phyloP scores from a whole-genome alignment of 2,888 invertebrate genomes.

The Vandiemenella viatica region DNA sequence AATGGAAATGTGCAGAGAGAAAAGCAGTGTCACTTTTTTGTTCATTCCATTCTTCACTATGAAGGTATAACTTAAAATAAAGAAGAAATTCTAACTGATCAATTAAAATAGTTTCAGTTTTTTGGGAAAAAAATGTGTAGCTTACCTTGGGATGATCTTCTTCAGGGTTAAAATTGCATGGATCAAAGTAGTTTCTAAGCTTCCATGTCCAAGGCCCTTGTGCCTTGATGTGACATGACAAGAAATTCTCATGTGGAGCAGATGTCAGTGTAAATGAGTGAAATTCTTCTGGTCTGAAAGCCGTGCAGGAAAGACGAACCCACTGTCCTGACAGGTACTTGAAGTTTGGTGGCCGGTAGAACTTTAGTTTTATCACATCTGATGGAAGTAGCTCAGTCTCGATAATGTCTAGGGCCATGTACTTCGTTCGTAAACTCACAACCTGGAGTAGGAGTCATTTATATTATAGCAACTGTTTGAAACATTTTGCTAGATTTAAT shows the following conservation, averaged over 20 bases:
- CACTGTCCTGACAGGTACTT: slow-evolving; percentile 90
- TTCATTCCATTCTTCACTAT: too few species aligned
- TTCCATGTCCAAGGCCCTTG: slow-evolving; percentile 96
- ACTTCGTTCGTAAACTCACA: slow-evolving; percentile 77
- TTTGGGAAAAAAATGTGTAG: too few species aligned
- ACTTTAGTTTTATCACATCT: slow-evolving; percentile 86
- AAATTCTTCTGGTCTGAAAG: slow-evolving; percentile 76
- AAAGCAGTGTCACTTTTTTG: too few species aligned
- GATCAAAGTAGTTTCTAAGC: slow-evolving; percentile 83
- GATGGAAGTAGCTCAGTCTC: slow-evolving; percentile 88
- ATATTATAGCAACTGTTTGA: too few species aligned
- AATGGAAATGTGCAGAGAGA: too few species aligned
- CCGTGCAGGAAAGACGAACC: slow-evolving; percentile 83
- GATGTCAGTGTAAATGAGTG: slow-evolving; percentile 93
- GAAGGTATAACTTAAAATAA: too few species aligned
- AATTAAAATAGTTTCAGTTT: too few species aligned
- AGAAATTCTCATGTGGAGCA: slow-evolving; percentile 86
- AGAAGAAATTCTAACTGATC: too few species aligned
- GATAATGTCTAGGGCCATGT: slow-evolving; percentile 80
- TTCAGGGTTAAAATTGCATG: slow-evolving; percentile 76
- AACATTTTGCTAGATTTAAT: too few species aligned
- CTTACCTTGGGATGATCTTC: slow-evolving; percentile 56
- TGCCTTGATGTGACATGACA: slow-evolving; percentile 88
- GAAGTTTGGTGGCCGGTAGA: slow-evolving; percentile 87
- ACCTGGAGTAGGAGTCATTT: slow-evolving; percentile 39